Evolutionary conservation across 2,797 vertebrate genomes (phyloP), one percentile per base, ranked within the genome.

Genomic region (Phrynocephalus guinanensis): DNA sequence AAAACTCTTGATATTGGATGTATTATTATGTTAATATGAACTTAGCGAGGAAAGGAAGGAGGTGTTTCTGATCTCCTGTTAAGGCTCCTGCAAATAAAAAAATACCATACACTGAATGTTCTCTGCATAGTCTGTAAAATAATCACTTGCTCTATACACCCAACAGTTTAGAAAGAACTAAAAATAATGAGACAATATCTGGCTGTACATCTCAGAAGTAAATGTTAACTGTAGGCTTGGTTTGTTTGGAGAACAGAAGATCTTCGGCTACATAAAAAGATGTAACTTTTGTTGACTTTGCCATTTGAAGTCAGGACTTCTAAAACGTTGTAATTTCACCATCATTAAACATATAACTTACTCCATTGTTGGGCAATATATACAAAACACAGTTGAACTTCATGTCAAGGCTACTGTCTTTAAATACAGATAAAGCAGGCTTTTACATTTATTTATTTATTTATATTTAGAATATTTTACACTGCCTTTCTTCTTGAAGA

Each of bases 11-110:
- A 76, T 80, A 80, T 73, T 22, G 24, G 38, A 22, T 28, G 44
- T 79, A 71, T 88, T 72, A 72, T 72, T 79, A 72, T 79, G 56
- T 88, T 79, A 88, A 72, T 88, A 79, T 68, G 84, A 78, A 33
- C 63, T 67, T 48, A 78, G 6, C 50, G 13, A 22, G 5, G 48
- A 44, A 7, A 75, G 30, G 13, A 20, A 20, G n/a, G 56, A 6
- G 28, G n/a, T 20, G 30, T 50, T 10, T 5, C 60, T 63, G 60
- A 63, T 63, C 60, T 3, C 15, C 60, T 18, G 60, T 63, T 3
- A 56, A 16, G n/a, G 76, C 24, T 50, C 67, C 6, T 26, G n/a
- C 63, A 76, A 52, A 76, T 28, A 50, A 82, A 44, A 82, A 82
- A 52, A 68, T 56, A 38, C 5, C 44, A 52, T 38, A 75, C 8